These are phyloP conservation scores for Etheostoma spectabile DNA, from an alignment of 2,113 vertebrate genomes.

Conservation along the genomic window DNA sequence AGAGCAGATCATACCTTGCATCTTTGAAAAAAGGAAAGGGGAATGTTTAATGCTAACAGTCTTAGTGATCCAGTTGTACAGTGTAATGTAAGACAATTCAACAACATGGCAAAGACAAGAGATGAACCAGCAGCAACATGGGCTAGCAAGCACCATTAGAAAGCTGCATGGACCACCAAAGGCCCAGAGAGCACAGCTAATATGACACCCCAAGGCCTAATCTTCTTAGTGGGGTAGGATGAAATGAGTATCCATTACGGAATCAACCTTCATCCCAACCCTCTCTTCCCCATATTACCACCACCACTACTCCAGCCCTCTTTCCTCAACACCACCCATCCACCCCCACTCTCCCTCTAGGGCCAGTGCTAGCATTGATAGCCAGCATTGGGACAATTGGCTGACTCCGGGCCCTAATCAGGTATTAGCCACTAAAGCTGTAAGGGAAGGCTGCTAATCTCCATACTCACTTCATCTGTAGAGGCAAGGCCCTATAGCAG, in stretches of 20 bases:
- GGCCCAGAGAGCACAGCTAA: conserved; percentile 95
- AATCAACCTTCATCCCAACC: conserved; percentile 94
- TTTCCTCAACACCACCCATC: conserved; percentile 38
- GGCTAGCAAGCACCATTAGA: conserved; percentile 85
- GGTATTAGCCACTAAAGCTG: conserved; percentile 96
- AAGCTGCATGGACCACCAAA: conserved; percentile 90
- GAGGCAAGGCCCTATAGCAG: conserved; percentile 86
- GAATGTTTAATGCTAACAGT: conserved; percentile 83
- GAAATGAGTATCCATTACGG: conserved; percentile 99
- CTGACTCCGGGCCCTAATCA: conserved; percentile 94
- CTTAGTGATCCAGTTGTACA: conserved; percentile 85
- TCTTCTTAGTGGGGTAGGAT: conserved; percentile 98
- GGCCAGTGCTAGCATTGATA: conserved; percentile 90
- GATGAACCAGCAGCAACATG: conserved; percentile 10
- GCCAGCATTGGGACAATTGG: conserved; percentile 94
- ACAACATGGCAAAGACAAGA: conserved; percentile 12
- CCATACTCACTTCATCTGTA: conserved; percentile 98
- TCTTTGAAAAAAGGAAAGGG: conserved; percentile 39
- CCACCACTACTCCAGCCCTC: conserved; percentile 63
- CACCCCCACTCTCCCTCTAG: conserved; percentile 76
- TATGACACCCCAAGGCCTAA: conserved; percentile 98
- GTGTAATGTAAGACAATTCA: conserved; percentile 85
- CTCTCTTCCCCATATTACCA: conserved; percentile 67
- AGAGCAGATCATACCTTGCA: conserved; percentile 53
- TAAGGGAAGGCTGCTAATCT: conserved; percentile 94